A percentile compares a stretch with the other conserved stretches of the same genome.
Conservation (phyloP, 2,888 invertebrate species). For the Patella caerulea region DNA sequence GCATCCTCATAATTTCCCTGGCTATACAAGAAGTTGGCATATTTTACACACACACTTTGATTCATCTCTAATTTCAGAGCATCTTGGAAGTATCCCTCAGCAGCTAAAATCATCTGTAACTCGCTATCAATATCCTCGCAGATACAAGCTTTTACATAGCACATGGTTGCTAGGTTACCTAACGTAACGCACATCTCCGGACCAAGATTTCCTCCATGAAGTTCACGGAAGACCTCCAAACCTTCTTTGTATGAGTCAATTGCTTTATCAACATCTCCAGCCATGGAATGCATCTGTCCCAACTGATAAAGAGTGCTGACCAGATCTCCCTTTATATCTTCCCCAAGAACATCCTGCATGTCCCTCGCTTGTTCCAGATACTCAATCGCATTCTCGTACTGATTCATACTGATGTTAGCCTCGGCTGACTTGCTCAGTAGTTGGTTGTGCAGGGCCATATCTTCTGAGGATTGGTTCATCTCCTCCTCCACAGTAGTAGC, state of each 20-base stretch:
- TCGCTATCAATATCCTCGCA: constrained; percentile 62
- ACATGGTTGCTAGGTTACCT: constrained; percentile 68
- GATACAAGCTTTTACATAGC: constrained; percentile 68
- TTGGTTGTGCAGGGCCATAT: constrained; percentile 69
- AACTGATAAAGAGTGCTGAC: constrained; percentile 65
- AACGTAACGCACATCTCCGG: constrained; percentile 64
- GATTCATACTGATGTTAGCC: constrained; percentile 67
- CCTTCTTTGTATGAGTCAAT: constrained; percentile 69
- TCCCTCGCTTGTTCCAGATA: constrained; percentile 69
- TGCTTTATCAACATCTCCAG: constrained; percentile 68
- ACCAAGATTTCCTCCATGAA: constrained; percentile 59
- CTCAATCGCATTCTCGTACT: constrained; percentile 66
- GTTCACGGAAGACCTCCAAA: constrained; percentile 64
- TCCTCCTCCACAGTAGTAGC: background rate
- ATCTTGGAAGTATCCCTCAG: constrained; percentile 66
- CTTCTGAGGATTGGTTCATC: constrained; percentile 43
- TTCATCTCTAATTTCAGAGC: constrained; percentile 61
- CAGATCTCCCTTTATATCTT: constrained; percentile 68
- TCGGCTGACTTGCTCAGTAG: constrained; percentile 68
- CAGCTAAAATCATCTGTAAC: constrained; percentile 59
- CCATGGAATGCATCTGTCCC: constrained; percentile 67
- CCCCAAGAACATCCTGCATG: constrained; percentile 67
- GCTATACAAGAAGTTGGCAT: constrained; percentile 67
- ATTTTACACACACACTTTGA: constrained; percentile 63
- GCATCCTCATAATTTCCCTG: constrained; percentile 66